Conservation (phyloP, 2,113 vertebrate genomes). For the Festucalex cinctus region DNA sequence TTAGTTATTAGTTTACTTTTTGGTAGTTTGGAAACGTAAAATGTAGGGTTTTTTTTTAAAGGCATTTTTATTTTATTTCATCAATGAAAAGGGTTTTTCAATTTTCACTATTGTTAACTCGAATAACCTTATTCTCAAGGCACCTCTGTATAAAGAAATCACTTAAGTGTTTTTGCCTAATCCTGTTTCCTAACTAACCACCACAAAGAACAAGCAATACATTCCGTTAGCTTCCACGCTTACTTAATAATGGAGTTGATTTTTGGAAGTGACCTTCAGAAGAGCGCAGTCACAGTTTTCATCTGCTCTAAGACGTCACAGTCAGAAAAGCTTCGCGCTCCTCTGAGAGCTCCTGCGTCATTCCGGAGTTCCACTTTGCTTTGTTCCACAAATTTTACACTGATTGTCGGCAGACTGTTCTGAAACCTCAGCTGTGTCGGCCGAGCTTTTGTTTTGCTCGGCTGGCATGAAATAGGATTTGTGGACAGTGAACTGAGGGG, state of each 20-base stretch:
- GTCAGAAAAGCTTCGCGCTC: slow-evolving; percentile 1
- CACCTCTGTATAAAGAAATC: not conserved
- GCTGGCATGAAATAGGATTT: slow-evolving; percentile 65
- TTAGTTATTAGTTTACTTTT: too few species aligned
- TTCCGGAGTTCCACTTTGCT: slow-evolving; percentile 37
- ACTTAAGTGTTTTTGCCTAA: not conserved
- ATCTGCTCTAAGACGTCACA: not conserved
- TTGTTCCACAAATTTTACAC: slow-evolving; percentile 56
- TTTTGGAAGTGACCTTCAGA: slow-evolving; percentile 5
- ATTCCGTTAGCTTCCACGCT: not conserved
- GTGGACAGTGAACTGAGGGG: slow-evolving; percentile 36
- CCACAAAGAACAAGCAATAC: not conserved
- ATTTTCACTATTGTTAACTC: too few species aligned
- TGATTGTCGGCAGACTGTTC: slow-evolving; percentile 46
- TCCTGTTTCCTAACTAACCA: not conserved
- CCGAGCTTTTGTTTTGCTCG: slow-evolving; percentile 55
- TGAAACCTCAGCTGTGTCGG: slow-evolving; percentile 49
- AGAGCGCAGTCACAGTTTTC: slow-evolving; percentile 3
- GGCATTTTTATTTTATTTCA: too few species aligned
- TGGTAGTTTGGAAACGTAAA: too few species aligned
- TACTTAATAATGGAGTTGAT: not conserved
- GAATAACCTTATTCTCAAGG: too few species aligned
- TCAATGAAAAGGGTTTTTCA: too few species aligned
- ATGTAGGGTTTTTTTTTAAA: too few species aligned
- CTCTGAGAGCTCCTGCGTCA: slow-evolving; percentile 4